Evolutionary conservation across 2,113 vertebrate genomes (phyloP).

Genomic region (Paramormyrops kingsleyae): DNA sequence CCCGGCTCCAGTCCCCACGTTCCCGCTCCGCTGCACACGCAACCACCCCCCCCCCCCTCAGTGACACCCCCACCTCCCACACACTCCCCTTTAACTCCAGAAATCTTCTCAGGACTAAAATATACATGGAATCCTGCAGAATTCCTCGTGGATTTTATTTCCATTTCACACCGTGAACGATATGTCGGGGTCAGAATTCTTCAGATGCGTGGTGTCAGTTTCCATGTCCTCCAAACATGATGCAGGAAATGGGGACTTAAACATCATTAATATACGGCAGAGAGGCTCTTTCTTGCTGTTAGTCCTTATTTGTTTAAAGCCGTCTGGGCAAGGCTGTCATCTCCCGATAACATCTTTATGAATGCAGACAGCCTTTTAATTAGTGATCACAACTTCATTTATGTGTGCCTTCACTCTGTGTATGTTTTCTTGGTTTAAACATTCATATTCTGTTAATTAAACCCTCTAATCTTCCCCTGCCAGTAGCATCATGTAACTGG

Average conservation of each 20-base stretch:
- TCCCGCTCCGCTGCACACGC: neutral
- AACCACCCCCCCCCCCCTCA: neutral
- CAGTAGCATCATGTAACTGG: constrained; percentile 96
- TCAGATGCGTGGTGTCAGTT: no score
- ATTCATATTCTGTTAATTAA: constrained; percentile 99
- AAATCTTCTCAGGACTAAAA: neutral
- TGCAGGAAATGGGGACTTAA: neutral
- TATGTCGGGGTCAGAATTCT: neutral
- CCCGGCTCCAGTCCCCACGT: constrained; percentile 6
- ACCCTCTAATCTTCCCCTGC: constrained; percentile 95
- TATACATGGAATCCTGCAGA: neutral
- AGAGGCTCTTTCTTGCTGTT: constrained; percentile 40
- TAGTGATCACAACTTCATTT: constrained; percentile 94
- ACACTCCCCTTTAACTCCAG: neutral
- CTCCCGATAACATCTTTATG: constrained; percentile 86
- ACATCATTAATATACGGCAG: constrained; percentile 8
- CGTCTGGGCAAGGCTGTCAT: constrained; percentile 72
- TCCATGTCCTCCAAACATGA: neutral
- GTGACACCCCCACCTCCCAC: neutral
- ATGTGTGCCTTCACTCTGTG: constrained; percentile 72
- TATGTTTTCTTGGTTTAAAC: constrained; percentile 64
- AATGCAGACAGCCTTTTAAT: constrained; percentile 89
- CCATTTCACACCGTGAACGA: neutral
- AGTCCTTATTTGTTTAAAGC: constrained; percentile 58
- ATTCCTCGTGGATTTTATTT: neutral